Evolutionary conservation across 2,888 invertebrate species (phyloP), one percentile per base, ranked within the genome.

Genomic region (Diplazon laetatorius): DNA sequence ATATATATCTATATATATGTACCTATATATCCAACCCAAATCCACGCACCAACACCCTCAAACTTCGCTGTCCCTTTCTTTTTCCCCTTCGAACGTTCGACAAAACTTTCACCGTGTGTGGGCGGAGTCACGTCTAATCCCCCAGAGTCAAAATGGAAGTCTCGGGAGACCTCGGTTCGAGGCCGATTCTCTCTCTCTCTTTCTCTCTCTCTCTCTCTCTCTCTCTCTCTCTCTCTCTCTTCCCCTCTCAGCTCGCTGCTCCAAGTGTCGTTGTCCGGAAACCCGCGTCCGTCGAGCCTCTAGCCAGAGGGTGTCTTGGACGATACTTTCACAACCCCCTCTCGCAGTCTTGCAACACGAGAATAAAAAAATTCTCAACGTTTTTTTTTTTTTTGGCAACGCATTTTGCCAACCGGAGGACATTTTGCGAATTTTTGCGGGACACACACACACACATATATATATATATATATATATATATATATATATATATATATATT

Each of bases 81-180:
- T 30, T 44, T 44, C 60, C 66, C n/a, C n/a, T n/a, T n/a, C n/a
- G n/a, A 60, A 39, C 22, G 16, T 42, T 52, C 78, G 87, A 86
- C 86, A 86, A 86, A 86, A 87, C 85, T 88, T 87, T 83, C 75
- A 62, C 86, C 83, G 85, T 82, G 82, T 82, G 87, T 89, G 85
- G 89, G 91, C 91, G 91, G 91, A 90, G 91, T 90, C 90, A 89
- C 87, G 88, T 88, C 89, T 91, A 91, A 91, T 91, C 91, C 90
- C n/a, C 90, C 84, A 88, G 90, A 91, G 91, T 91, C 91, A 91
- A 91, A 91, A 91, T 91, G 91, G 91, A 90, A 89, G 91, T 91
- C 91, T 91, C 91, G 76, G 80, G 91, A 91, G 91, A 89, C 86
- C n/a, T n/a, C n/a, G n/a, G n/a, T n/a, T n/a, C n/a, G n/a, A n/a